These are phyloP conservation scores for Aspidoscelis tigris DNA, from an alignment of 2,113 vertebrate species.

Conservation along the genomic window DNA sequence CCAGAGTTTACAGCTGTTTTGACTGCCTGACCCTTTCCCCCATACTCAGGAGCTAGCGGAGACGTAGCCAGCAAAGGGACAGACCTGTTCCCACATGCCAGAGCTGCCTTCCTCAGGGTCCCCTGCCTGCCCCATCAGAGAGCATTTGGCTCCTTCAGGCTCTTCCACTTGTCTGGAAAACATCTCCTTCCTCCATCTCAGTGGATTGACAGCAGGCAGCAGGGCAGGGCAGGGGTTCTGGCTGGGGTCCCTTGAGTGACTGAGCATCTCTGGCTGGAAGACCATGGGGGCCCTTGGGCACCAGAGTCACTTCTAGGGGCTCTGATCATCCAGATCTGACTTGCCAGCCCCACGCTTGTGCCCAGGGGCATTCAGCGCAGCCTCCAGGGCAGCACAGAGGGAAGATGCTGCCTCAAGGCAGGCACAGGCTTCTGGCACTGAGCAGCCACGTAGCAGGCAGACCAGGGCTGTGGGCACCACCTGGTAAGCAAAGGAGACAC, in stretches of 20 bases:
- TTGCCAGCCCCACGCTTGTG: slow-evolving; percentile 14
- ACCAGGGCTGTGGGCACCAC: slow-evolving; percentile 78
- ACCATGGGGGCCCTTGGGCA: not conserved
- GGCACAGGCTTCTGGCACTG: slow-evolving; percentile 67
- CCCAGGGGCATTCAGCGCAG: slow-evolving; percentile 21
- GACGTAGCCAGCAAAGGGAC: too few relatives aligned
- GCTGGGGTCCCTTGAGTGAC: not conserved
- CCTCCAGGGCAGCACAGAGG: slow-evolving; percentile 73
- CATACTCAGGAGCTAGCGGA: too few relatives aligned
- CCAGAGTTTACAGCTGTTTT: too few relatives aligned
- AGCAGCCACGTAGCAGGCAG: slow-evolving; percentile 70
- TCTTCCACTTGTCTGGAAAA: too few relatives aligned
- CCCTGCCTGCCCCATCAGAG: too few relatives aligned
- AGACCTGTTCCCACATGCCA: too few relatives aligned
- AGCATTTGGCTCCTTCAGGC: too few relatives aligned
- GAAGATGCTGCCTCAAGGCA: slow-evolving; percentile 65
- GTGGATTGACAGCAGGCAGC: too few relatives aligned
- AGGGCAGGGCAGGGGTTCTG: too few relatives aligned
- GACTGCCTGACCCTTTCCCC: too few relatives aligned
- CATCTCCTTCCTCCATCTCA: too few relatives aligned
- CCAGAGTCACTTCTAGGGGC: not conserved
- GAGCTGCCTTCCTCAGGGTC: too few relatives aligned
- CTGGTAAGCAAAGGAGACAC: slow-evolving; percentile 48
- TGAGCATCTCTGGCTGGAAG: not conserved
- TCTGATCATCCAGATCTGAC: not conserved